Evolutionary conservation across 2,888 invertebrate genomes (phyloP).

Genomic region (Lithophane leautieri): DNA sequence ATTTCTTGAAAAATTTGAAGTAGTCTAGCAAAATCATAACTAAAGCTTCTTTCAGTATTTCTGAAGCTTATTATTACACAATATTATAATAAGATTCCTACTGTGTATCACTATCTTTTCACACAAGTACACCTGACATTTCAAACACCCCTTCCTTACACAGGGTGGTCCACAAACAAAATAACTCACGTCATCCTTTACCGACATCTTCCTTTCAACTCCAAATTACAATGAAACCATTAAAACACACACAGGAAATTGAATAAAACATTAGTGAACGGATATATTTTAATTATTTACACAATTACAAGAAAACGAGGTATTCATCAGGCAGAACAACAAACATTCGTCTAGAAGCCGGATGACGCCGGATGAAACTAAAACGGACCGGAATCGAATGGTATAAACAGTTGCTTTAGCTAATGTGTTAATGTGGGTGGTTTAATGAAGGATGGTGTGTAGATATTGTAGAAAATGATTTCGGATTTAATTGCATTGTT

Average conservation of each 20-base stretch:
- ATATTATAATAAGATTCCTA: not conserved
- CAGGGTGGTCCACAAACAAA: slow-evolving; percentile 27
- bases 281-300: slow-evolving; percentile 61
- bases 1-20: not conserved
- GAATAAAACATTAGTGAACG: slow-evolving; percentile 39
- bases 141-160: not conserved
- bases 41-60: too few relatives aligned
- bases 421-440: slow-evolving; percentile 49
- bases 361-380: slow-evolving; percentile 36
- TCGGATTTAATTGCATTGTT: not conserved
- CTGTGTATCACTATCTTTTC: not conserved
- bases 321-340: slow-evolving; percentile 38
- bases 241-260: slow-evolving; percentile 49
- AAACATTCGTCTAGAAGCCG: slow-evolving; percentile 41
- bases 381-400: slow-evolving; percentile 28
- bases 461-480: not conserved
- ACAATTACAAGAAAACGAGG: slow-evolving; percentile 41
- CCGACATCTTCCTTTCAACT: slow-evolving; percentile 34
- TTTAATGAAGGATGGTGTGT: not conserved
- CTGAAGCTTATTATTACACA: not conserved
- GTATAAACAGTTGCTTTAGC: slow-evolving; percentile 42
- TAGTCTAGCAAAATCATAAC: not conserved
- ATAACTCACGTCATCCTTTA: slow-evolving; percentile 2
- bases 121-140: not conserved
- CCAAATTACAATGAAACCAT: slow-evolving; percentile 43